These are phyloP conservation scores for Drosophila busckii DNA, from an alignment of 1,140 invertebrate genomes.

Conservation along the genomic window DNA sequence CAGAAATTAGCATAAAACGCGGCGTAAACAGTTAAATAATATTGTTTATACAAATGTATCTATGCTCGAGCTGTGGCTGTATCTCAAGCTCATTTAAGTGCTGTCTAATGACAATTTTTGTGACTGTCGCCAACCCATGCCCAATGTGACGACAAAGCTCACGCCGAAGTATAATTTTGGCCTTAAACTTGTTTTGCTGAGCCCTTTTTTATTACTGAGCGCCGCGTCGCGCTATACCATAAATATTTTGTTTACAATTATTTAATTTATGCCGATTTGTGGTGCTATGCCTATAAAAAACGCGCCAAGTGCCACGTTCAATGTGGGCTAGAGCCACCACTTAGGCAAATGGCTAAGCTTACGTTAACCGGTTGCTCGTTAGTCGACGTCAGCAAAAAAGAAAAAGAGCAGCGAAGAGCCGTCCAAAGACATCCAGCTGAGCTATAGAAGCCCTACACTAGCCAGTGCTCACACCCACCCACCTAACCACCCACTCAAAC, in stretches of 20 bases:
- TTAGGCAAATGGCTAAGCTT: conserved; percentile 31
- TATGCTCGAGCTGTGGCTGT: conserved; percentile 12
- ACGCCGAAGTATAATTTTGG: conserved; percentile 69
- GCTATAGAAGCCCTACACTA: conserved; percentile 69
- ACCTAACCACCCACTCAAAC: background rate
- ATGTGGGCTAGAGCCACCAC: conserved; percentile 44
- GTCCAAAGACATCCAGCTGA: too few relatives aligned
- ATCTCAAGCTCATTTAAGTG: conserved; percentile 53
- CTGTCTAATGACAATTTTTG: conserved; percentile 58
- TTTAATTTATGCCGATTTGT: conserved; percentile 73
- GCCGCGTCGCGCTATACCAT: conserved; percentile 56
- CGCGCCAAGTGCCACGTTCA: conserved; percentile 42
- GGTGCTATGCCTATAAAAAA: conserved; percentile 42
- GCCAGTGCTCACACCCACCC: conserved; percentile 23
- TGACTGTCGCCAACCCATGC: conserved; percentile 26
- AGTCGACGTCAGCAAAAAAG: conserved; percentile 16
- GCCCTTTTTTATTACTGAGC: conserved; percentile 53
- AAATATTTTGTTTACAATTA: conserved; percentile 77
- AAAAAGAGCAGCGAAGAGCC: too few relatives aligned
- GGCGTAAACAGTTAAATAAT: conserved; percentile 75
- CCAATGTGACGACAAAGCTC: conserved; percentile 63
- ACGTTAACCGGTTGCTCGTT: conserved; percentile 36
- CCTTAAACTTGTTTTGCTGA: conserved; percentile 51
- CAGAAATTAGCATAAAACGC: conserved; percentile 63
- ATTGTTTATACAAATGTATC: conserved; percentile 48